Conservation (phyloP, 1,140 invertebrate genomes). For the Aphelinus certus region DNA sequence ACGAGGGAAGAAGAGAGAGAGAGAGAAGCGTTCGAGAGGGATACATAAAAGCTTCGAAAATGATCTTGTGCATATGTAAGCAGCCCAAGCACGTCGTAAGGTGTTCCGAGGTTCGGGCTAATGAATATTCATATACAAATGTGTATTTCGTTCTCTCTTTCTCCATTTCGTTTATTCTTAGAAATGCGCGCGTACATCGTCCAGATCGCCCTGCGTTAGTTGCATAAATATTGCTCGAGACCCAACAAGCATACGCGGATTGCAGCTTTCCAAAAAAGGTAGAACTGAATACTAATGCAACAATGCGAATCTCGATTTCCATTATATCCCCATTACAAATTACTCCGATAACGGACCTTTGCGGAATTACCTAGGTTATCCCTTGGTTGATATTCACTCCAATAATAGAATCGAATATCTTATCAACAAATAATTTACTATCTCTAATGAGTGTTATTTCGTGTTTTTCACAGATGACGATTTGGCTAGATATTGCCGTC, state of each 20-base stretch:
- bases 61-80: constrained; percentile 26
- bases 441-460: no score
- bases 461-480: no score
- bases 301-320: no score
- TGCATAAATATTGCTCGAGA: not conserved
- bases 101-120: constrained; percentile 43
- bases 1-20: constrained; percentile 36
- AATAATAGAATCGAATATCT: no score
- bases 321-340: no score
- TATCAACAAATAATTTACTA: no score
- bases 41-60: constrained; percentile 32
- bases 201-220: no score
- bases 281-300: no score
- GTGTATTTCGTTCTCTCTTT: constrained; percentile 9
- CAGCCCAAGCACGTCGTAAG: not conserved
- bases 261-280: not conserved
- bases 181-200: constrained; percentile 38
- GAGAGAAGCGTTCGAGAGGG: constrained; percentile 29
- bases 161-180: constrained; percentile 45
- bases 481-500: no score
- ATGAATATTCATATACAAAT: constrained; percentile 57
- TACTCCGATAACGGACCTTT: no score
- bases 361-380: no score
- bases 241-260: constrained; percentile 20
- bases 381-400: no score